Conservation (phyloP, 35 echinoderm and acorn worm species). For the Heliocidaris erythrogramma region DNA sequence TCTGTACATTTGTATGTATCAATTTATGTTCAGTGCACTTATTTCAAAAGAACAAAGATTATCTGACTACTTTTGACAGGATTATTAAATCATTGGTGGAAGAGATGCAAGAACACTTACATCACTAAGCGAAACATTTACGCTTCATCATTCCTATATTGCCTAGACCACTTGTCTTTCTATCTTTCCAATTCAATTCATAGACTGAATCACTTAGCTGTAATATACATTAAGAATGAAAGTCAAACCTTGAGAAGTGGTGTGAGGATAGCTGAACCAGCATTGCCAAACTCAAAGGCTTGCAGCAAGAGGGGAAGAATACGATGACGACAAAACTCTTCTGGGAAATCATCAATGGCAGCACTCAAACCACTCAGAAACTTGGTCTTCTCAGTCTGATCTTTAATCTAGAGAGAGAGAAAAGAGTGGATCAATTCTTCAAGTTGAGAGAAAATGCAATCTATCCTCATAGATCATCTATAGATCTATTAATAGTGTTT, state of each 20-base stretch:
- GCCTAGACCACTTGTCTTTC: neutral
- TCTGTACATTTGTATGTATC: too few relatives aligned
- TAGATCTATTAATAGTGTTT: too few relatives aligned
- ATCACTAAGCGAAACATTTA: neutral
- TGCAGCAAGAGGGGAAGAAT: constrained; percentile 84
- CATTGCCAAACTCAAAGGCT: constrained; percentile 96
- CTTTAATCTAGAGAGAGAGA: constrained; percentile 75
- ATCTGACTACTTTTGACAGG: too few relatives aligned
- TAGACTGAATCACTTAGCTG: neutral
- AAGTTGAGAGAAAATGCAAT: neutral
- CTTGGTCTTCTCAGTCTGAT: constrained; percentile 90
- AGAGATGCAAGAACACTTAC: neutral
- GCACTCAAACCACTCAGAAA: constrained; percentile 79
- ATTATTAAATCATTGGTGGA: too few relatives aligned
- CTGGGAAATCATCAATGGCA: constrained; percentile 88
- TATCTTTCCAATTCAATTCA: neutral
- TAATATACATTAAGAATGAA: neutral
- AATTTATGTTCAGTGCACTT: too few relatives aligned
- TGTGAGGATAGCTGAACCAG: constrained; percentile 92
- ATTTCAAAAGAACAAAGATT: too few relatives aligned
- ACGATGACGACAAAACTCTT: constrained; percentile 86
- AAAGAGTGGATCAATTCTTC: neutral
- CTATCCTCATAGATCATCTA: neutral
- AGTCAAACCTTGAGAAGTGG: constrained; percentile 88
- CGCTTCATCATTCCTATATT: neutral